Evolutionary conservation across 1,140 invertebrate species (phyloP).

Genomic region (Galleria mellonella): DNA sequence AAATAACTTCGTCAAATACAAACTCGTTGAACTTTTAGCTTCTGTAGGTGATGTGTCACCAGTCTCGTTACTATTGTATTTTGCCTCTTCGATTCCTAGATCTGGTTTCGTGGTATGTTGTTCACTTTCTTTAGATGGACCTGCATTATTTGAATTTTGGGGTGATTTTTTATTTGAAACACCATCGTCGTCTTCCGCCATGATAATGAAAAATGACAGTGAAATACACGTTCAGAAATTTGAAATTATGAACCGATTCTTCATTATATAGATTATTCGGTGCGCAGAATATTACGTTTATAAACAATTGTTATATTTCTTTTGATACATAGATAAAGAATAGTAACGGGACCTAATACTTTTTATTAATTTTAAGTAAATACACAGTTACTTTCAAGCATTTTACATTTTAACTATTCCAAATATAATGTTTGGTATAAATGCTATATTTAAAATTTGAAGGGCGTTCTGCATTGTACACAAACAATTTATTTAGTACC

Average conservation of each 20-base stretch:
- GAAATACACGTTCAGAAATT: slow-evolving; percentile 18
- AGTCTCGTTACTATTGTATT: slow-evolving; percentile 59
- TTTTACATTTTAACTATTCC: too few relatives aligned
- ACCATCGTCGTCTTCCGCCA: slow-evolving; percentile 72
- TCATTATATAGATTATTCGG: too few relatives aligned
- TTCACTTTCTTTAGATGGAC: slow-evolving; percentile 44
- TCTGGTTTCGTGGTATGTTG: slow-evolving; percentile 57
- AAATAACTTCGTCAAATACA: slow-evolving; percentile 63
- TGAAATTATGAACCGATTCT: slow-evolving; percentile 10
- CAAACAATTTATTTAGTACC: too few relatives aligned
- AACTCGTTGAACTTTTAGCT: slow-evolving; percentile 58
- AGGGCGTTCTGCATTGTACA: too few relatives aligned
- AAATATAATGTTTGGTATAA: too few relatives aligned
- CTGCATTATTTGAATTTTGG: slow-evolving; percentile 60
- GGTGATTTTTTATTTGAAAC: slow-evolving; percentile 68
- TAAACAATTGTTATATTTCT: too few relatives aligned
- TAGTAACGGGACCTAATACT: too few relatives aligned
- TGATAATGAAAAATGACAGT: slow-evolving; percentile 61
- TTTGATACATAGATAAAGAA: too few relatives aligned
- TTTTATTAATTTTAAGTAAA: too few relatives aligned
- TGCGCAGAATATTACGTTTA: too few relatives aligned
- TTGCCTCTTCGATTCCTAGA: slow-evolving; percentile 63
- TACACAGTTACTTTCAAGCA: too few relatives aligned
- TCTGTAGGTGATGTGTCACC: slow-evolving; percentile 39
- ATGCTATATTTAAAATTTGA: too few relatives aligned